Base-by-base conservation (phyloP, 30 jellyfish, hydroid and myxozoan species). In the Aurelia aurita complex sp. Pacific region DNA sequence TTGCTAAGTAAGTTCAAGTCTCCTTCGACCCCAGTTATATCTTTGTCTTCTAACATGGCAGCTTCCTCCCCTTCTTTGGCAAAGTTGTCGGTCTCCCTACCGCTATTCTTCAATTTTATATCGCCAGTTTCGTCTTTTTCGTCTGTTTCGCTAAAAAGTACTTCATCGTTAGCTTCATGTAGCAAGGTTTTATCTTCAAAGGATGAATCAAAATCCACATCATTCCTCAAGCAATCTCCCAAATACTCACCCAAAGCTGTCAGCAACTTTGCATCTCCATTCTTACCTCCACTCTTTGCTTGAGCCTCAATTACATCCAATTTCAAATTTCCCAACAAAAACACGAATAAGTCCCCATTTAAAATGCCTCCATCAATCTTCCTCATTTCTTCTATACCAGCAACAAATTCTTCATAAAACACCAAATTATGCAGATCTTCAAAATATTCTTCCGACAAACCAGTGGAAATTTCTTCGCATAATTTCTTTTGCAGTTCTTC, bases 381-480 rank as follows among this genome's bases (percentile, higher is more conserved):
- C 76, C 64, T 65, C 83, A 70, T 54, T 10, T 69, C 67, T 36
- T 82, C 73, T 3, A 71, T 12, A 5, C 15, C 77, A 16, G 71
- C 12, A 2, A 71, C 53, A 46, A 69, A 54, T 16, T 72, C 85
- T 17, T 82, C 81, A 60, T 82, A 82, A 72, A 82, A 82, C 51
- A 53, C 40, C 63, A 82, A 33, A 57, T 71, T 69, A 34, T 60
- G 63, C 18, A 82, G 12, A 18, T 53, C 14, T 33, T 38, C 85
- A 35, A 68, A 14, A 13, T 82, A 86, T 43, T 82, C 70, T 9
- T 50, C 69, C 15, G 91, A 16, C 36, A 82, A 71, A 15, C 73
- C 74, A 18, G 16, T 33, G 52, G 46, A 71, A 57, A 82, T 70
- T 52, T 35, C 38, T 19, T 59, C 91, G 60, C 82, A 71, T 36